phyloP scores from a whole-genome alignment of 2,888 invertebrate species.

The Stenolophus ochropezus region DNA sequence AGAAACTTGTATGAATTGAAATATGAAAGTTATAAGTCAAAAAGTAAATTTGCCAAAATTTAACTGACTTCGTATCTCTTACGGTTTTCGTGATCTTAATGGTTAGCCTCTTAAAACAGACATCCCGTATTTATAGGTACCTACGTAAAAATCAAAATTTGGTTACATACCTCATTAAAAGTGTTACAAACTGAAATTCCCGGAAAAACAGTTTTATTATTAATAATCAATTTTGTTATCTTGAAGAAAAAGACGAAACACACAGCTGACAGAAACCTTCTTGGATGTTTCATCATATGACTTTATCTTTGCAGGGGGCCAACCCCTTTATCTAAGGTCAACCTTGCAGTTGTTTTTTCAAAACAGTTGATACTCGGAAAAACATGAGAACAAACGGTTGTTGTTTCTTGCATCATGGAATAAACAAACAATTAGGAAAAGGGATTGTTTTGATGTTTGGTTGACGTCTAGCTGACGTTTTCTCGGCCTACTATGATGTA shows the following conservation, averaged over 20 bases:
- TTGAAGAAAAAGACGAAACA: not conserved
- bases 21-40: too few relatives aligned
- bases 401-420: conserved; percentile 13
- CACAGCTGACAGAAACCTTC: not conserved
- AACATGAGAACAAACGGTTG: not conserved
- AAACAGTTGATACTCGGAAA: not conserved
- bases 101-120: too few relatives aligned
- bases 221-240: not conserved
- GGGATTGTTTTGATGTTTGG: conserved; percentile 29
- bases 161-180: too few relatives aligned
- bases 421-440: conserved; percentile 36
- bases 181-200: too few relatives aligned
- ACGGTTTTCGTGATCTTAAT: too few relatives aligned
- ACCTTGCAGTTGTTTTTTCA: not conserved
- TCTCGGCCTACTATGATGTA: conserved; percentile 9
- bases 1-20: too few relatives aligned
- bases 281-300: not conserved
- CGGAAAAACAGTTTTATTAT: too few relatives aligned
- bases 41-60: too few relatives aligned
- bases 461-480: conserved; percentile 31
- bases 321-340: not conserved
- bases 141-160: too few relatives aligned
- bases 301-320: not conserved
- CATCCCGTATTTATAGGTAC: too few relatives aligned
- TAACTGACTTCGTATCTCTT: too few relatives aligned